Conservation (phyloP, 2,888 invertebrate species). For the Drosophila koepferae region DNA sequence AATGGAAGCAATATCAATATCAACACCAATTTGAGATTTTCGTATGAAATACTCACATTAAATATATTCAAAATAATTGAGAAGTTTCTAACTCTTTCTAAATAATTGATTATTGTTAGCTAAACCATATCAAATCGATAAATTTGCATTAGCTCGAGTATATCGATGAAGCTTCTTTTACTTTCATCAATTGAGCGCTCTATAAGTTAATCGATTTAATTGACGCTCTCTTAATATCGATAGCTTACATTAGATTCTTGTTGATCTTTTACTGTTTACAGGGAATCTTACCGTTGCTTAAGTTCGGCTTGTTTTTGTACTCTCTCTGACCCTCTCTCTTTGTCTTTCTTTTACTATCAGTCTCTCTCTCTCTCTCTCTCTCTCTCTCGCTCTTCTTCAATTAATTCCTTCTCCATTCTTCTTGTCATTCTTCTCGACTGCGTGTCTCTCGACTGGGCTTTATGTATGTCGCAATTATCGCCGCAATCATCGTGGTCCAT, state of each 20-base stretch:
- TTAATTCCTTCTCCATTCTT: slow-evolving; percentile 15
- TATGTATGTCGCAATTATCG: slow-evolving; percentile 72
- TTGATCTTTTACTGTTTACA: not conserved
- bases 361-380: slow-evolving; percentile 1
- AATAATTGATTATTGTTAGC: not conserved
- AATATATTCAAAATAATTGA: not conserved
- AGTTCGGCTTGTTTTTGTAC: not conserved
- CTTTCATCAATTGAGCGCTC: not conserved
- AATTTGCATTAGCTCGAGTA: not conserved
- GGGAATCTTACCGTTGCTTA: not conserved
- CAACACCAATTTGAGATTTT: not conserved
- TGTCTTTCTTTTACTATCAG: not conserved
- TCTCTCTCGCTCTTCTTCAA: slow-evolving; percentile 4
- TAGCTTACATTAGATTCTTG: not conserved
- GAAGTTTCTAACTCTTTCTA: rapidly evolving
- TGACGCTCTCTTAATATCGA: not conserved
- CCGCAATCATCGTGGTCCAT: slow-evolving; percentile 77
- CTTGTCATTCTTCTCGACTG: slow-evolving; percentile 26
- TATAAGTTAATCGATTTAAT: no score
- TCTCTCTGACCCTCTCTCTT: slow-evolving; percentile 1
- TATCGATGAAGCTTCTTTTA: not conserved
- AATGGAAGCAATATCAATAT: not conserved
- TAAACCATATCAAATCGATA: not conserved
- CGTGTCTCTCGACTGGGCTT: slow-evolving; percentile 36
- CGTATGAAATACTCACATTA: not conserved